Evolutionary conservation across 2,888 invertebrate genomes (phyloP).

Genomic region (Petrophora chlorosata): DNA sequence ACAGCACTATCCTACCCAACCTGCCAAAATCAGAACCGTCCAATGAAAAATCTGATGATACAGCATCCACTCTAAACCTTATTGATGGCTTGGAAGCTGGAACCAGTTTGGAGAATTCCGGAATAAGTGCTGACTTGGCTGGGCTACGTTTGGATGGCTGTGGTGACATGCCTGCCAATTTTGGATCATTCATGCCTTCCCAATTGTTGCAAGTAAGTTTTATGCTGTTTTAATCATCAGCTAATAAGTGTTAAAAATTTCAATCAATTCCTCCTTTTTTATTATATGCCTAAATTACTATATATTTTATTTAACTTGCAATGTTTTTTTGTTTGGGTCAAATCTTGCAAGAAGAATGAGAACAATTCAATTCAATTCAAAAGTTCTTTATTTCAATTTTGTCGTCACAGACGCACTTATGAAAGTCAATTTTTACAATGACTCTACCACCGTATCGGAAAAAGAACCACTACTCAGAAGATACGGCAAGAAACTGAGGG

Average conservation of each 20-base stretch:
- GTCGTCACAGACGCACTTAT: no score
- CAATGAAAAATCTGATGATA: slow-evolving; percentile 41
- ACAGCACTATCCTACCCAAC: slow-evolving; percentile 30
- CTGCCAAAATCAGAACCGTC: slow-evolving; percentile 28
- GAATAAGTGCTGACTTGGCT: slow-evolving; percentile 65
- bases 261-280: no score
- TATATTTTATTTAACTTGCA: no score
- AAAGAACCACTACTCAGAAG: no score
- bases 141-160: slow-evolving; percentile 66
- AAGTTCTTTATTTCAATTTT: no score
- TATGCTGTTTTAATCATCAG: not conserved
- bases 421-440: no score
- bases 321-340: no score
- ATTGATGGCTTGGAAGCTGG: slow-evolving; percentile 57
- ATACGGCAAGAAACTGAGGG: no score
- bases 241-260: not conserved
- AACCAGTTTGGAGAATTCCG: slow-evolving; percentile 34
- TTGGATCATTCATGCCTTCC: slow-evolving; percentile 78
- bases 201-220: slow-evolving; percentile 72
- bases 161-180: slow-evolving; percentile 60
- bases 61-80: slow-evolving; percentile 53
- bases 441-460: no score
- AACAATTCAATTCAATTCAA: no score
- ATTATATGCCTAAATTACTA: no score
- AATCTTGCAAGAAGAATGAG: no score